Evolutionary conservation across 2,888 invertebrate genomes (phyloP), one percentile per base, ranked within the genome.

Genomic region (Pimpla rufipes): DNA sequence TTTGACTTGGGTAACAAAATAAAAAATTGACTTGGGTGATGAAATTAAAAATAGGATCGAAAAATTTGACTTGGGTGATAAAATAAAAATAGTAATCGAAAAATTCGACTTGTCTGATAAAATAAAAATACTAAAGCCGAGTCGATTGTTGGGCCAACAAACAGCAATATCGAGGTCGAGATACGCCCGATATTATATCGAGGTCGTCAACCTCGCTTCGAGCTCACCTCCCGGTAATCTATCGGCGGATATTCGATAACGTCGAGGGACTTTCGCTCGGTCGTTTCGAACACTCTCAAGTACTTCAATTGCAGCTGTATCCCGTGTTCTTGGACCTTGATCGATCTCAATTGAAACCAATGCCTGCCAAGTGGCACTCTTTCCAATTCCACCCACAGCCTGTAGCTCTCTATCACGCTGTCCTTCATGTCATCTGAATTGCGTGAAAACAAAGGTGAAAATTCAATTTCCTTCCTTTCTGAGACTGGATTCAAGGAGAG

Each of bases 301-400:
- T 85, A 79, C 79, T 89, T 87, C 62, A 91, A 37, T 85, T 88
- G 83, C 23, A 91, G 52, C 35, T 86, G 81, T 59, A 90, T 84
- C 76, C 89, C 88, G 16, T 81, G 73, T 3, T 84, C 82, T 52
- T 85, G 79, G 35, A 89, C 85, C 68, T 82, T 87, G 2, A 91
- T 75, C 3, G 89, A 88, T 70, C 78, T 78, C 35, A 91, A 85
- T 88, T 89, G 89, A 45, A 91, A 91, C 91, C 91, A 90, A 76
- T 91, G 89, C 80, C 85, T 90, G 11, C 91, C 91, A 18, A 91
- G 78, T 40, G 89, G 87, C 42, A 90, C 73, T 71, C 87, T 75
- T 16, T 88, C 85, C 21, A 91, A 77, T 68, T 87, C 81, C 2
- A 88, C 88, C 91, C 91, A 91, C 23, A 91, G 77, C 35, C 85